These are phyloP conservation scores for Puffinus mauretanicus DNA, from an alignment of 2,113 vertebrate species.

Conservation along the genomic window DNA sequence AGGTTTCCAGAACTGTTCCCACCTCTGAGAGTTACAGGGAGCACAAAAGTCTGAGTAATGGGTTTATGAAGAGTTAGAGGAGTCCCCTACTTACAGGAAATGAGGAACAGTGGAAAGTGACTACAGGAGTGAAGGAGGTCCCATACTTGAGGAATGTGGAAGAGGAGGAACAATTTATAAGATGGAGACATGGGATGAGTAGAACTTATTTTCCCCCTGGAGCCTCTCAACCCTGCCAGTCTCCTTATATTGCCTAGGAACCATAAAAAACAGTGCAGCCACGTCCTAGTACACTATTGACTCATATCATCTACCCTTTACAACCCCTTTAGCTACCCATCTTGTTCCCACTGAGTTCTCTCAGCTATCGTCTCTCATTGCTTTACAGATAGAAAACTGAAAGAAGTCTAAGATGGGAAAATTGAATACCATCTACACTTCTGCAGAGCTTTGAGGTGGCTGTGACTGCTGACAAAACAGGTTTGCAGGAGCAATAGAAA, in stretches of 20 bases:
- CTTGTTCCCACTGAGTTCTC: not conserved
- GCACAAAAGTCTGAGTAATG: not conserved
- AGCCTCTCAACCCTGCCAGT: not conserved
- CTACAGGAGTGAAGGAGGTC: not conserved
- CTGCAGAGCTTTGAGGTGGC: not conserved
- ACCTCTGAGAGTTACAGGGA: not conserved
- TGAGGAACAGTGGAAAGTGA: not conserved
- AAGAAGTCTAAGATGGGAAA: not conserved
- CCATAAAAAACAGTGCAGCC: accelerated
- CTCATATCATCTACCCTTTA: not conserved
- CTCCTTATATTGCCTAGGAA: not conserved
- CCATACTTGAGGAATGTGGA: not conserved
- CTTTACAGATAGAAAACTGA: not conserved
- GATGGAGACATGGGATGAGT: not conserved
- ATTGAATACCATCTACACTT: not conserved
- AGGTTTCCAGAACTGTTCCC: not conserved
- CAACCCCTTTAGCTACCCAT: not conserved
- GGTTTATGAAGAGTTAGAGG: not conserved
- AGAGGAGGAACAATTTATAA: not conserved
- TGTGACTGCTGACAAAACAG: not conserved
- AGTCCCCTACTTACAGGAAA: not conserved
- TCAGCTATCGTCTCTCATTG: not conserved
- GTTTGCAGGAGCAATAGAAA: not conserved
- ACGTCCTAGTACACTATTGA: not conserved
- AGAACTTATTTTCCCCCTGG: not conserved